Conservation (phyloP, 2,888 invertebrate species). For the Melipona bicolor region DNA sequence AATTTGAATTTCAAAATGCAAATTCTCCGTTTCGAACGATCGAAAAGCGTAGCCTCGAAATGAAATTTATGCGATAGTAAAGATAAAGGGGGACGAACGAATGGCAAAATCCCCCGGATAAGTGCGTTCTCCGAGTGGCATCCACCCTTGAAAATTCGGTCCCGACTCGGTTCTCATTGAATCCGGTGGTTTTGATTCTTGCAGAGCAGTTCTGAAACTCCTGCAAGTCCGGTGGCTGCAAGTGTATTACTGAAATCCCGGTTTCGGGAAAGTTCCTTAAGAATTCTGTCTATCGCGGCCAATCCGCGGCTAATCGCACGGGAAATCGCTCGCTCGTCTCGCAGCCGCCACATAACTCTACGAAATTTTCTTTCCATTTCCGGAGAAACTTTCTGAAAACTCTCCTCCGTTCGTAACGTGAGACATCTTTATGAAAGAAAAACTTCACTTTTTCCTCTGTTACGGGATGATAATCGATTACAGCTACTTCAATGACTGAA, state of each 20-base stretch:
- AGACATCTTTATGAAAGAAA: neutral
- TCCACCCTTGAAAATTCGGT: conserved; percentile 29
- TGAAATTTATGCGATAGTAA: conserved; percentile 33
- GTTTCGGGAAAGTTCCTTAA: conserved; percentile 26
- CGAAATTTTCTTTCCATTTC: neutral
- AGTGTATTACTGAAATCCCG: conserved; percentile 42
- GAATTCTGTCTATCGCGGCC: conserved; percentile 48
- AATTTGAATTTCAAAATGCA: neutral
- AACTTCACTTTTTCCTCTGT: no score
- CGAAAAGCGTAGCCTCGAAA: neutral
- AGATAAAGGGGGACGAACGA: conserved; percentile 21
- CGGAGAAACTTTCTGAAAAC: neutral
- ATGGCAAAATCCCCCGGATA: neutral
- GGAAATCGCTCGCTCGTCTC: neutral
- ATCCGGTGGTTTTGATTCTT: conserved; percentile 53
- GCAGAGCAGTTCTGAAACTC: conserved; percentile 62
- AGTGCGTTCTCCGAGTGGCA: neutral
- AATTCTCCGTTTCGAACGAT: neutral
- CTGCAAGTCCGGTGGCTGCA: conserved; percentile 30
- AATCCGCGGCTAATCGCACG: conserved; percentile 34
- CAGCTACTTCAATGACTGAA: conserved; percentile 16
- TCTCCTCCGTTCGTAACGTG: neutral
- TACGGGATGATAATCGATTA: neutral
- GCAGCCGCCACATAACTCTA: neutral
- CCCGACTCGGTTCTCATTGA: conserved; percentile 51